Base-by-base conservation (phyloP, 2,797 vertebrate genomes). In the Silurus lanzhouensis region DNA sequence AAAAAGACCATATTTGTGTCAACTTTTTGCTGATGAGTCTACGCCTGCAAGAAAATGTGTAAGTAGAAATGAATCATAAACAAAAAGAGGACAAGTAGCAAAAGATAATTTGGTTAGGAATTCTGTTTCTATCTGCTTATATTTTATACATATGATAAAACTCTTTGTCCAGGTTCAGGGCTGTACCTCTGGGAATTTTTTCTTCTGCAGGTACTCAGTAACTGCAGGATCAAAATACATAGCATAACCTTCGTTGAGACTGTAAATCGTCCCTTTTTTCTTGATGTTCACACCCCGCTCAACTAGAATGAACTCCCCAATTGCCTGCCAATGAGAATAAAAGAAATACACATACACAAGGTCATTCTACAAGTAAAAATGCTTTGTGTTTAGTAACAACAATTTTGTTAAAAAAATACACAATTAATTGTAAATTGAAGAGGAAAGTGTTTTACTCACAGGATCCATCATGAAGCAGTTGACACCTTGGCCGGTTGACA, bases 391-490 rank as follows among this genome's bases (percentile, higher is more conserved):
- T 38, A 25, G 4, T 60, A 6, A 15, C 3, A 58, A 76, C 0
- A 58, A 17, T 27, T 48, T 75, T 77, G 13, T 46, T 80, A 7
- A 10, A 48, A 63, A 63, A 22, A 25, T 44, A 17, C 46, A 80
- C 27, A 38, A 77, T 38, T 1, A 6, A 77, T 48, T 19, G 1
- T n/a, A 57, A 57, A 75, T 57, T 27, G 6, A 75, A 75, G 2
- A 75, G 25, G 22, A 10, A 1, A n/a, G 19, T 48, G 9, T 12
- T 52, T 81, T 82, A 72, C 96, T 95, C 92, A 99, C 98, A 2
- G 98, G 98, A 90, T 99, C 98, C 12, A 99, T 94, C 98, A 99
- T 99, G 93, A 99, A 99, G 92, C 98, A 96, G 93, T 99, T 97
- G 92, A 99, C 98, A 1, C 98, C 97, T 70, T 94, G 94, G 1